Conservation (phyloP, 1,140 invertebrate genomes). For the Stegodyphus mimosarum region DNA sequence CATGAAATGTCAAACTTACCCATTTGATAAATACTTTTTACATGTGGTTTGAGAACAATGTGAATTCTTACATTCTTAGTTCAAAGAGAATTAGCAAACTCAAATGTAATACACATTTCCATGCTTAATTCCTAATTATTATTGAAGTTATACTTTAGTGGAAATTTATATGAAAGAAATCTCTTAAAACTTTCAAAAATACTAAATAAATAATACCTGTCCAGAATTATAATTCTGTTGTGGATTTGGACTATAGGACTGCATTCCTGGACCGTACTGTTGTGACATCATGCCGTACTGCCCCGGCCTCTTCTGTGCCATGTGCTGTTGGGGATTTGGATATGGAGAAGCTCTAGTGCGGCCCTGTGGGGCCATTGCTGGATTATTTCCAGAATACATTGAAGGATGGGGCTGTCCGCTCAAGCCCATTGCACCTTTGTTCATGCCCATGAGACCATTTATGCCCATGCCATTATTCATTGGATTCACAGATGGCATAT, state of each 20-base stretch:
- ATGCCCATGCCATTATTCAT: conserved; percentile 63
- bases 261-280: conserved; percentile 54
- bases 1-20: too few relatives aligned
- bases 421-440: conserved; percentile 48
- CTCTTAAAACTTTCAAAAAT: too few relatives aligned
- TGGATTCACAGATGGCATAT: conserved; percentile 43
- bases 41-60: too few relatives aligned
- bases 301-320: conserved; percentile 47
- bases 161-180: too few relatives aligned
- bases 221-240: conserved; percentile 46
- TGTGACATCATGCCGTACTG: conserved; percentile 53
- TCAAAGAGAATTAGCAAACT: too few relatives aligned
- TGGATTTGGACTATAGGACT: conserved; percentile 47
- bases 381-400: conserved; percentile 41
- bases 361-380: conserved; percentile 31
- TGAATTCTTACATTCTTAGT: too few relatives aligned
- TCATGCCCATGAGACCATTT: conserved; percentile 63
- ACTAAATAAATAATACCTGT: conserved; percentile 17
- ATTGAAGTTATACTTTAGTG: too few relatives aligned
- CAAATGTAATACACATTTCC: too few relatives aligned
- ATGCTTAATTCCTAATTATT: too few relatives aligned
- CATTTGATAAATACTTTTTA: too few relatives aligned
- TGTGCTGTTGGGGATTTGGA: conserved; percentile 61
- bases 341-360: conserved; percentile 81
- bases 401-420: conserved; percentile 61